Evolutionary conservation across 2,113 vertebrate species (phyloP), one percentile per base, ranked within the genome.

Genomic region (Triplophysa tibetana): DNA sequence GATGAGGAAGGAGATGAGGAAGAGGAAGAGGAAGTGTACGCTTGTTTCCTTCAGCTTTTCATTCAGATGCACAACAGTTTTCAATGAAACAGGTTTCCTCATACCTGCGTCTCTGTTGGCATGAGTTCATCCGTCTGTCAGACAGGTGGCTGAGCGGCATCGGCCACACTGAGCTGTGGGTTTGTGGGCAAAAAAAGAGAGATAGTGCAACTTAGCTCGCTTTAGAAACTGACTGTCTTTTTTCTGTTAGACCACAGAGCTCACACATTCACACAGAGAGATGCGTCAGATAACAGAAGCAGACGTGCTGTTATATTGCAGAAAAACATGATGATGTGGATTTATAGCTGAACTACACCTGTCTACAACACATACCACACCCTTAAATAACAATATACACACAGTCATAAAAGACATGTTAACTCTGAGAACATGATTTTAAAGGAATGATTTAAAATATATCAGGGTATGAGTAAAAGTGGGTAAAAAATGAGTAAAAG

Each of bases 11-110:
- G 80, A 21, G 80, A 72, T 13, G 74, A 75, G 17, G 52, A 72
- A 8, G 67, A 75, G 17, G 52, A 72, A 8, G 67, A 77, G 45
- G 69, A 70, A 63, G 43, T 50, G 91, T 90, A 80, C 86, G 91
- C 19, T 70, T 79, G 14, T 13, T 69, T 60, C 70, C 24, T 19
- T 56, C 43, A 10, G 26, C 33, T 9, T 7, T 61, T 61, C 48
- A 61, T 23, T 58, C 77, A 56, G 52, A 16, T 19, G 52, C 52
- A 17, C 3, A 54, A 4, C 52, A 54, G 8, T 16, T n/a, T 70
- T 26, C 8, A 56, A n/a, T 19, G 19, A 11, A 26, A 24, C 11
- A 1, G 6, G 16, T 26, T 62, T 29, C 14, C 61, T 62, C 11
- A 12, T n/a, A 9, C 16, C 5, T 52, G 24, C 12, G 13, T 16